Evolutionary conservation across 2,113 vertebrate species (phyloP).

Genomic region (Petrocephalus microphthalmus): DNA sequence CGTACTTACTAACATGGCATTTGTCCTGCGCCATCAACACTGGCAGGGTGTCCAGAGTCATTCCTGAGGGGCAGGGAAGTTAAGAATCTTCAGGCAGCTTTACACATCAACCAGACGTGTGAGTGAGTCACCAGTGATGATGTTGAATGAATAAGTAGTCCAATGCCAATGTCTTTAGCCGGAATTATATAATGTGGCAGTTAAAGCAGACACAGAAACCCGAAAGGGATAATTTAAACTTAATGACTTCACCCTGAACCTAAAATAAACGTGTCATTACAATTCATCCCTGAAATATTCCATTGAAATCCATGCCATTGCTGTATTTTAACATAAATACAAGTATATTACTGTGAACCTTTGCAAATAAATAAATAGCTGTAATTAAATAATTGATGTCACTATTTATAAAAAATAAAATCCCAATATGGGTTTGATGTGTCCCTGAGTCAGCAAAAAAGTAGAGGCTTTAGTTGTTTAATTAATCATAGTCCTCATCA

Average conservation of each 20-base stretch:
- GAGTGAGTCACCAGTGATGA: background rate
- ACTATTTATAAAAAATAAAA: no score
- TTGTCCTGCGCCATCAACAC: background rate
- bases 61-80: background rate
- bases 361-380: no score
- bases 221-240: background rate
- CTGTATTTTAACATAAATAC: no score
- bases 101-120: background rate
- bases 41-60: background rate
- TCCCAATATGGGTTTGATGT: no score
- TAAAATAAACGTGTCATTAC: background rate
- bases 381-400: no score
- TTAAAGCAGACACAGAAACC: background rate
- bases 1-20: background rate
- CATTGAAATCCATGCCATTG: no score
- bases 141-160: background rate
- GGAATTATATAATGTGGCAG: background rate
- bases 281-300: no score
- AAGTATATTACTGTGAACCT: no score
- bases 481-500: no score
- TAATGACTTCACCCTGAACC: no score
- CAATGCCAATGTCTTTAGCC: background rate
- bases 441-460: no score
- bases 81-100: background rate
- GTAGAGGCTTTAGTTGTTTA: no score